A percentile compares a stretch with the other conserved stretches of the same genome.
Evolutionary conservation across 1,140 invertebrate species (phyloP).

Genomic region (Aleiodes sp.): DNA sequence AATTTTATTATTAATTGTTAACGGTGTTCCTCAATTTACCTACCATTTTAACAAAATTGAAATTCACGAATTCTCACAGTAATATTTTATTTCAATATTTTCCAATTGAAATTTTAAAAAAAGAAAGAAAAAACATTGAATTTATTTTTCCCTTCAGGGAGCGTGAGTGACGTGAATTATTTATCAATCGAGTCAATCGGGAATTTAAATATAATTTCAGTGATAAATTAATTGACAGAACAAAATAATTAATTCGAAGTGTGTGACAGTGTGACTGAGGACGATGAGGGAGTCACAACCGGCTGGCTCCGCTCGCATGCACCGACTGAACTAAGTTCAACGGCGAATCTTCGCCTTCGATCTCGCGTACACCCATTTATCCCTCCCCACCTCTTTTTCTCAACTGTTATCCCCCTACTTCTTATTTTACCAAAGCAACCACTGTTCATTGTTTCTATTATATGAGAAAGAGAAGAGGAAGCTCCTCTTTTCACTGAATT

Average conservation of each 20-base stretch:
- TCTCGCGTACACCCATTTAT: slow-evolving; percentile 25
- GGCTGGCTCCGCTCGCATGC: slow-evolving; percentile 34
- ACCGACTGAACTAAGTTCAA: slow-evolving; percentile 32
- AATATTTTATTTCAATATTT: no score
- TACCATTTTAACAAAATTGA: no score
- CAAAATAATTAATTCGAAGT: background rate
- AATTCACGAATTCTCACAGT: no score
- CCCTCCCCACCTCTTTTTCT: slow-evolving; percentile 12
- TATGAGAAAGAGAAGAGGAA: background rate
- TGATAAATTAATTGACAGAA: background rate
- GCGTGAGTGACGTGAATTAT: no score
- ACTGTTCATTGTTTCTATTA: slow-evolving; percentile 1
- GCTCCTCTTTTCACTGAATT: background rate
- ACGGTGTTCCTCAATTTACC: no score
- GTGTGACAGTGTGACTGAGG: background rate
- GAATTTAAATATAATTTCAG: background rate
- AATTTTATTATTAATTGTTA: no score
- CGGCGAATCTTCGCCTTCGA: slow-evolving; percentile 28
- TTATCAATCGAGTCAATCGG: no score
- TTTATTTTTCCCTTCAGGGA: no score
- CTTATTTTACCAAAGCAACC: background rate
- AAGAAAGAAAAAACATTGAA: no score
- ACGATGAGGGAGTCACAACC: slow-evolving; percentile 31
- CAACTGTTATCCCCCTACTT: background rate
- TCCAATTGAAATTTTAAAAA: no score